phyloP scores from a whole-genome alignment of 2,888 invertebrate species.

The Andrena haemorrhoa region DNA sequence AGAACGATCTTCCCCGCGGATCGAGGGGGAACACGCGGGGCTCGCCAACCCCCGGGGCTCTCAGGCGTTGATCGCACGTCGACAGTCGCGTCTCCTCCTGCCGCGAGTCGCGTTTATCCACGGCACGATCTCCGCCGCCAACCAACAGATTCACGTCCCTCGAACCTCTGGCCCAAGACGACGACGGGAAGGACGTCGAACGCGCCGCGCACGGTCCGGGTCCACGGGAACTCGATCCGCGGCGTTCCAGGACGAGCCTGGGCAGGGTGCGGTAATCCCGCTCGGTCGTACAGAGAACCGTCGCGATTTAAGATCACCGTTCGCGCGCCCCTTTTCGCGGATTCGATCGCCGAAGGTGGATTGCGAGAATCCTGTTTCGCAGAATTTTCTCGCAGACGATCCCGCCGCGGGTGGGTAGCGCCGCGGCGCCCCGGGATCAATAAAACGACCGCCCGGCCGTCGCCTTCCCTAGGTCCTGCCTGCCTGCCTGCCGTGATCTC shows the following conservation, averaged over 20 bases:
- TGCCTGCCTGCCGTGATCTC: conserved; percentile 77
- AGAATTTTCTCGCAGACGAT: conserved; percentile 77
- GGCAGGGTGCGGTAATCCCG: not conserved
- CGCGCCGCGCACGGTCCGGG: conserved; percentile 36
- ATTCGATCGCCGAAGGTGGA: conserved; percentile 8
- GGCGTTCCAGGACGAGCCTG: not conserved
- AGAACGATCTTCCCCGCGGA: conserved; percentile 3
- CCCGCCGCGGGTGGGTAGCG: conserved; percentile 83
- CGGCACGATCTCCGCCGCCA: conserved; percentile 57
- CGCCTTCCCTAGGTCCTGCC: conserved; percentile 81
- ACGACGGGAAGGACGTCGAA: conserved; percentile 29
- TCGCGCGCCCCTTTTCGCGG: not conserved
- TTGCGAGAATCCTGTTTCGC: conserved; percentile 43
- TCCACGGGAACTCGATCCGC: conserved; percentile 25
- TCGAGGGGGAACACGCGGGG: not conserved
- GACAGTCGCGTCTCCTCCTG: conserved; percentile 10
- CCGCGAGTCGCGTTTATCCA: conserved; percentile 7
- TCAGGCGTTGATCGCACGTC: conserved; percentile 36
- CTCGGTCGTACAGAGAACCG: not conserved
- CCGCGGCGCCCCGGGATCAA: conserved; percentile 85
- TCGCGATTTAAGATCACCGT: not conserved
- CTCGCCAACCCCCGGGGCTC: conserved; percentile 14
- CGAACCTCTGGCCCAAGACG: conserved; percentile 21
- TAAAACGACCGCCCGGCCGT: conserved; percentile 83
- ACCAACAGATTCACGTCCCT: conserved; percentile 26